Evolutionary conservation across 2,113 vertebrate genomes (phyloP), one percentile per base, ranked within the genome.

Genomic region (Antidorcas marsupialis): DNA sequence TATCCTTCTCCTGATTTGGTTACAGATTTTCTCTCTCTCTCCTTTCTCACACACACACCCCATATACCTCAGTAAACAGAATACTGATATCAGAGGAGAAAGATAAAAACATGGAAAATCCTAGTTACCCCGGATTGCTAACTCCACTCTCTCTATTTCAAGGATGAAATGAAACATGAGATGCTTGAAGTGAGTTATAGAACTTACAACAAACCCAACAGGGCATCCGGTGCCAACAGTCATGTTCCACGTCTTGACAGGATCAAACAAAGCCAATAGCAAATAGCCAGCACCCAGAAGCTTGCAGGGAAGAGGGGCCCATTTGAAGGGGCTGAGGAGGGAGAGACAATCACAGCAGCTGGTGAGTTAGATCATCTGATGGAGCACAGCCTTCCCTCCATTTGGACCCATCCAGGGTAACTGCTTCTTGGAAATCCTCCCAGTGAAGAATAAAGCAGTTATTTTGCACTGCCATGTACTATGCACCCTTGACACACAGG

Each of bases 61-160:
- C 30, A 59, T 39, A 97, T 30, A 78, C 13, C 17, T 87, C 43
- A 79, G 16, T 59, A 67, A n/a, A 47, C 67, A 91, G 43, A 76
- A 96, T 33, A 81, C 52, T 87, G 21, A 92, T 17, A 50, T 94
- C 84, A 96, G 45, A 95, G 27, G 27, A 94, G 81, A 92, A 90
- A 94, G 55, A 89, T 28, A 39, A 93, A 91, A 78, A n/a, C 12
- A n/a, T 64, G 60, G 19, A 36, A 83, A n/a, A 52, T 9, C 5
- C 43, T 78, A 52, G 25, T 81, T 89, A 92, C 47, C 8, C 14
- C 23, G 16, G 23, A 9, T 93, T 52, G 52, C 62, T 28, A 47
- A 2, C 12, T 27, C 23, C 21, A 27, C 67, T 92, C 82, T 90
- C 67, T 87, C 52, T 15, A 55, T 87, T 87, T 95, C 74, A 78